Evolutionary conservation across 2,888 invertebrate genomes (phyloP).

Genomic region (Idaea straminata): DNA sequence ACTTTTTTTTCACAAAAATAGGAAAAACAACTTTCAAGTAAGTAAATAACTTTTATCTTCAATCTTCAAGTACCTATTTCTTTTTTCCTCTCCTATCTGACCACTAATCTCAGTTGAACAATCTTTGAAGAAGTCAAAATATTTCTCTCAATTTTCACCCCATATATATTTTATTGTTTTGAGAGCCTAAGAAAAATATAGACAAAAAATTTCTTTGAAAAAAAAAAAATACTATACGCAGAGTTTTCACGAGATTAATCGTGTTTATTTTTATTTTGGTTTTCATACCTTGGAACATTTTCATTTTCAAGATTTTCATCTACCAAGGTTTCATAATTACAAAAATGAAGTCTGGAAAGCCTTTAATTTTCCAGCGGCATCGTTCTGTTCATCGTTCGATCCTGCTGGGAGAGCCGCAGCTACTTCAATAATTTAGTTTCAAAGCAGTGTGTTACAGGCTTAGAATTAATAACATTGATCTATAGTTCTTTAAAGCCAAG

Average conservation of each 20-base stretch:
- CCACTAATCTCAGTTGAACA: neutral
- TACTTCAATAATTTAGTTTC: constrained; percentile 1
- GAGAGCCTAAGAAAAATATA: neutral
- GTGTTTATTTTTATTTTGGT: no score
- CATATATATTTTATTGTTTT: neutral
- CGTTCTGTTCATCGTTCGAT: neutral
- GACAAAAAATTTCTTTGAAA: neutral
- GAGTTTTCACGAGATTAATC: no score
- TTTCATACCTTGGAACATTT: no score
- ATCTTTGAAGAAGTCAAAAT: neutral
- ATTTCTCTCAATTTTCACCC: neutral
- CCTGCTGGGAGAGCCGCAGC: neutral
- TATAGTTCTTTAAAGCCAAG: no score
- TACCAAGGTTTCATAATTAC: neutral
- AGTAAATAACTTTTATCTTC: neutral
- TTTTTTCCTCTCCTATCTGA: neutral
- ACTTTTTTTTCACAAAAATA: neutral
- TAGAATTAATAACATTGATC: neutral
- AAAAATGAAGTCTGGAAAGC: neutral
- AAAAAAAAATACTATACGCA: neutral
- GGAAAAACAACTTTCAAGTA: neutral
- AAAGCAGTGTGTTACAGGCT: neutral
- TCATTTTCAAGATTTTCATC: neutral
- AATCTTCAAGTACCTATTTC: neutral
- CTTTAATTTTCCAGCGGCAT: neutral